Evolutionary conservation across 2,113 vertebrate genomes (phyloP), one percentile per base, ranked within the genome.

Genomic region (Cynopterus brachyotis): DNA sequence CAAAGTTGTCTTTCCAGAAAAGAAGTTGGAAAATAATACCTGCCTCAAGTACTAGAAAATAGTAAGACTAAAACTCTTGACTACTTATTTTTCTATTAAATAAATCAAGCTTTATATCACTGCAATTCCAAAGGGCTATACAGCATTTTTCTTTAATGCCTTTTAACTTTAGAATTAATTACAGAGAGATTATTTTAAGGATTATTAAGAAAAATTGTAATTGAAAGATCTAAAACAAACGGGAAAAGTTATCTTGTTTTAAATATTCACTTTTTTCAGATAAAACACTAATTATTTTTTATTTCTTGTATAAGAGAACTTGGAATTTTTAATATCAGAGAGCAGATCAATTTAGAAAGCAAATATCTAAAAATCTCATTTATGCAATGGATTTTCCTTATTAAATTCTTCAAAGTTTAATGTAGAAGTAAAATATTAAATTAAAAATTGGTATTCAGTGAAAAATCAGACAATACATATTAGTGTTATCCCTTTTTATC

Each of bases 361-460:
- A 69, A 0, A 35, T 80, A 4, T 87, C 81, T 57, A 91, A 89
- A 83, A 83, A 5, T 55, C 17, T 91, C 55, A 91, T 47, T 85
- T 15, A 88, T 80, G 45, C 55, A 78, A 30, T 81, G 24, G 2
- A 75, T 82, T 91, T 93, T 70, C 17, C 24, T 87, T 91, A 45
- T 37, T 82, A 75, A 72, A 78, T 95, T 92, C 30, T 96, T 83
- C 9, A 62, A 85, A 96, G 35, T 87, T 87, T 94, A 75, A 50
- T 78, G 26, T 15, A 95, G 57, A 11, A 95, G 78, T 78, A 72
- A 91, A 78, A 57, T 67, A 78, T 35, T 42, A 79, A 86, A 62
- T 89, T 83, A 73, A 72, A 95, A 91, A 37, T 64, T 93, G 20
- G 11, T 45, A 30, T 73, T 91, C n/a, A 69, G 16, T 85, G 17